These are phyloP conservation scores for Aphidius gifuensis DNA, from an alignment of 1,140 invertebrate genomes.

Conservation along the genomic window DNA sequence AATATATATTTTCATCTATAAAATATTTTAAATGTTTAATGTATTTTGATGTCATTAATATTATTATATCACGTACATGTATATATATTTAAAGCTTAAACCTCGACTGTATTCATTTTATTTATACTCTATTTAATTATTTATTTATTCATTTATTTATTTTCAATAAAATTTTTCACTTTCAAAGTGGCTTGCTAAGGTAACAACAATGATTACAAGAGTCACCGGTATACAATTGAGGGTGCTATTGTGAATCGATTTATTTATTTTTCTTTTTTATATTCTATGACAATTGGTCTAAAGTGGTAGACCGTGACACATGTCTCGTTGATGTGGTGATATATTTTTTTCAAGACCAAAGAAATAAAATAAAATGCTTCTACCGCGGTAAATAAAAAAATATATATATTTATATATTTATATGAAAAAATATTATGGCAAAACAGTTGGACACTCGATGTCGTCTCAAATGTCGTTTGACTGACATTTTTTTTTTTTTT, in stretches of 20 bases:
- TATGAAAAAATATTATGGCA: constrained; percentile 17
- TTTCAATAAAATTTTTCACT: too few relatives aligned
- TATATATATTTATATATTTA: too few relatives aligned
- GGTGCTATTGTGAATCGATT: constrained; percentile 7
- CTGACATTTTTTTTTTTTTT: constrained; percentile 23
- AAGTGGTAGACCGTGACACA: constrained; percentile 20
- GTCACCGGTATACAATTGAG: constrained; percentile 6
- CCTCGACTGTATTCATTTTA: too few relatives aligned
- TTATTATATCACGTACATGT: too few relatives aligned
- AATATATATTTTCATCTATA: too few relatives aligned
- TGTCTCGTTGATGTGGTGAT: constrained; percentile 15
- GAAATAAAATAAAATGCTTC: too few relatives aligned
- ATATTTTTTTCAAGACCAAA: not conserved
- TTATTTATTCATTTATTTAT: too few relatives aligned
- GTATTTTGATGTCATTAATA: too few relatives aligned
- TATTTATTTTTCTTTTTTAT: too few relatives aligned
- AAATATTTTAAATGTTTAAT: too few relatives aligned
- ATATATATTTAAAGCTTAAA: too few relatives aligned
- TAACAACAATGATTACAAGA: not conserved
- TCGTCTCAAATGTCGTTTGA: constrained; percentile 34
- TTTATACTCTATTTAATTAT: too few relatives aligned
- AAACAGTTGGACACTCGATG: constrained; percentile 38
- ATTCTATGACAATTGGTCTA: constrained; percentile 15
- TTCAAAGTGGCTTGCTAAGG: not conserved
- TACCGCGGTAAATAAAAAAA: not conserved